Percentiles rank a stretch among this genome's conserved stretches.
phyloP scores from a whole-genome alignment of 1,140 invertebrate genomes.

The Radopholus similis region DNA sequence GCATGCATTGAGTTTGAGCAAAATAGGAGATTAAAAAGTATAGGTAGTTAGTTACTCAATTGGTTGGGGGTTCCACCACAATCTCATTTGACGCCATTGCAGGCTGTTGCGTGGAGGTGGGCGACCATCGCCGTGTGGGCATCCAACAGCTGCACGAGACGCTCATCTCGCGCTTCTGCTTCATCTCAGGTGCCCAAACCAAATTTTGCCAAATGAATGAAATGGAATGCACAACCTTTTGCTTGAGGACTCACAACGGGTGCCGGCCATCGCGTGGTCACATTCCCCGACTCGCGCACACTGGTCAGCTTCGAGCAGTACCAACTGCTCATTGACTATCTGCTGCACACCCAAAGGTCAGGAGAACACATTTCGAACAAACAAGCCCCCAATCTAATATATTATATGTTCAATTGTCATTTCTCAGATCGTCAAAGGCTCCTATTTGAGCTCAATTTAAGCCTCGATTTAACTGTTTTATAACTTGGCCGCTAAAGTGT shows the following conservation, averaged over 20 bases:
- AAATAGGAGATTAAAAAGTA: no score
- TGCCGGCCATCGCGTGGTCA: constrained; percentile 84
- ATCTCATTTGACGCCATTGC: background rate
- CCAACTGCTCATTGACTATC: constrained; percentile 82
- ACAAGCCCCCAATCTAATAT: no score
- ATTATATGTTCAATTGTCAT: no score
- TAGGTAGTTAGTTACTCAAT: no score
- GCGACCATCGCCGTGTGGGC: background rate
- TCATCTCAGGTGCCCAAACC: background rate
- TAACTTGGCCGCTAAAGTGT: background rate
- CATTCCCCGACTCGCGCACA: constrained; percentile 80
- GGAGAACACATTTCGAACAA: no score
- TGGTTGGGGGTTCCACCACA: background rate
- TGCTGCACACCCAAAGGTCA: constrained; percentile 82
- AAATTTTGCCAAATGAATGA: no score
- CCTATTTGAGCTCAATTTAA: no score
- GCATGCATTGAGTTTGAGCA: no score
- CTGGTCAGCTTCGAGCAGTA: constrained; percentile 79
- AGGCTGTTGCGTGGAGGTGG: background rate
- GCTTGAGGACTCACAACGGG: constrained; percentile 76
- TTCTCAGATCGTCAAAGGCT: no score
- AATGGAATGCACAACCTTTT: no score
- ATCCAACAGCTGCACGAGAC: background rate
- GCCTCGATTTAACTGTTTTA: background rate
- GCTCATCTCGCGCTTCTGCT: background rate